A percentile compares a stretch with the other conserved stretches of the same genome.
These are phyloP conservation scores for Peribatodes rhomboidaria DNA, from an alignment of 2,888 invertebrate genomes.

Conservation along the genomic window DNA sequence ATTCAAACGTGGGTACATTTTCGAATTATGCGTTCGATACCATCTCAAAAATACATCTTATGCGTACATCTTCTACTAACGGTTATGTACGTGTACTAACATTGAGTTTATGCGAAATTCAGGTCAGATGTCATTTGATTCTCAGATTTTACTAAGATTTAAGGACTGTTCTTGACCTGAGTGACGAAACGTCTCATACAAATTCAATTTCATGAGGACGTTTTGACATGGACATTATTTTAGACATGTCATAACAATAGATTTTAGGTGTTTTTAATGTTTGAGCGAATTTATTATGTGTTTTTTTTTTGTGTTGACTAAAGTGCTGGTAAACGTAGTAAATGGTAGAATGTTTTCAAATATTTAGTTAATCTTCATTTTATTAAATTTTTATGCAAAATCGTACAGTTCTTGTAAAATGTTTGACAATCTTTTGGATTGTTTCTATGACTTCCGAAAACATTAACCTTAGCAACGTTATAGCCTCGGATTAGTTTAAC, in stretches of 20 bases:
- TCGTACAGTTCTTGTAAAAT: too few species aligned
- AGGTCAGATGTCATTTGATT: slow-evolving; percentile 32
- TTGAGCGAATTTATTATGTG: neutral
- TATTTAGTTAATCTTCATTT: too few species aligned
- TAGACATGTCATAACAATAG: slow-evolving; percentile 31
- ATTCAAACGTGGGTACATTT: too few species aligned
- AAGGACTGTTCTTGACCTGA: slow-evolving; percentile 33
- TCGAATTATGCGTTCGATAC: neutral
- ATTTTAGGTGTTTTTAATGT: slow-evolving; percentile 17
- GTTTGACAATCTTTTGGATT: too few species aligned
- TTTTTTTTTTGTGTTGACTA: neutral
- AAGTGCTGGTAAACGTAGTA: too few species aligned
- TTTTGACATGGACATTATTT: slow-evolving; percentile 31
- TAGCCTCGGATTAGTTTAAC: too few species aligned
- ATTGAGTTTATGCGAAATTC: slow-evolving; percentile 14
- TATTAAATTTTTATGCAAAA: too few species aligned
- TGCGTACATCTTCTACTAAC: slow-evolving; percentile 17
- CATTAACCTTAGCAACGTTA: too few species aligned
- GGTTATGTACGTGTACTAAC: slow-evolving; percentile 4
- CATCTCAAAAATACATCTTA: slow-evolving; percentile 8
- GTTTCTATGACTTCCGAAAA: too few species aligned
- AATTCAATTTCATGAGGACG: slow-evolving; percentile 30
- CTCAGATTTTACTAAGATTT: slow-evolving; percentile 27
- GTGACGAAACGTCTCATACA: slow-evolving; percentile 31
- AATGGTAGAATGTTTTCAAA: too few species aligned